Conservation (phyloP, 2,888 invertebrate species). For the Achlya flavicornis region DNA sequence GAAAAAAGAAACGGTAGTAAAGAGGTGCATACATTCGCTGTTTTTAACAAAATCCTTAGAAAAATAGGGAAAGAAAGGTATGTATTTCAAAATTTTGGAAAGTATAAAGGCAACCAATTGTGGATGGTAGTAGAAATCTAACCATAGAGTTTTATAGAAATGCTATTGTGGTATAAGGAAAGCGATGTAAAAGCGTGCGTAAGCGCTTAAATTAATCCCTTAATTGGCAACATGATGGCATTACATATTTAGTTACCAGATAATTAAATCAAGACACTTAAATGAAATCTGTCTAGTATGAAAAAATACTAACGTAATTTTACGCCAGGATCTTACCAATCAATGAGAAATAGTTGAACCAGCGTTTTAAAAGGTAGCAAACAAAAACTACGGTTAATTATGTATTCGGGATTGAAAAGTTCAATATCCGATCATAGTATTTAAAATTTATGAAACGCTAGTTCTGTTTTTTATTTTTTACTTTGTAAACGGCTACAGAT, state of each 20-base stretch:
- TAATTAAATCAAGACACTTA: not conserved
- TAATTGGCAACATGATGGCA: constrained; percentile 16
- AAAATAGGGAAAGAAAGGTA: constrained; percentile 10
- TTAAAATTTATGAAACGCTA: not conserved
- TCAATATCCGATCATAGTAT: not conserved
- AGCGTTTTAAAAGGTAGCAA: not conserved
- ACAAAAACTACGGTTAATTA: too few relatives aligned
- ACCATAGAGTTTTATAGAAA: not conserved
- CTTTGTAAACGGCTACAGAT: too few relatives aligned
- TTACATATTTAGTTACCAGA: constrained; percentile 16
- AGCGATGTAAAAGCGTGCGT: constrained; percentile 66
- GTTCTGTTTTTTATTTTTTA: too few relatives aligned
- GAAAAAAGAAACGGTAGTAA: constrained; percentile 36
- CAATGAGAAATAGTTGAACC: not conserved
- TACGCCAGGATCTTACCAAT: constrained; percentile 3
- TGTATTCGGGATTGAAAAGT: too few relatives aligned
- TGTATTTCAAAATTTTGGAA: constrained; percentile 18
- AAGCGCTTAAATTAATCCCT: constrained; percentile 40
- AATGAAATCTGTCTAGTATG: not conserved
- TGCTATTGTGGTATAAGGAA: constrained; percentile 26
- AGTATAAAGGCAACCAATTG: constrained; percentile 41
- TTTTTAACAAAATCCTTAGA: not conserved
- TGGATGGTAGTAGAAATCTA: constrained; percentile 20
- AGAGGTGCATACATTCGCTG: constrained; percentile 34
- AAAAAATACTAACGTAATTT: not conserved